A percentile compares a stretch with the other conserved stretches of the same genome.
Evolutionary conservation across 2,113 vertebrate genomes (phyloP).

Genomic region (Tilapia sparmanii): DNA sequence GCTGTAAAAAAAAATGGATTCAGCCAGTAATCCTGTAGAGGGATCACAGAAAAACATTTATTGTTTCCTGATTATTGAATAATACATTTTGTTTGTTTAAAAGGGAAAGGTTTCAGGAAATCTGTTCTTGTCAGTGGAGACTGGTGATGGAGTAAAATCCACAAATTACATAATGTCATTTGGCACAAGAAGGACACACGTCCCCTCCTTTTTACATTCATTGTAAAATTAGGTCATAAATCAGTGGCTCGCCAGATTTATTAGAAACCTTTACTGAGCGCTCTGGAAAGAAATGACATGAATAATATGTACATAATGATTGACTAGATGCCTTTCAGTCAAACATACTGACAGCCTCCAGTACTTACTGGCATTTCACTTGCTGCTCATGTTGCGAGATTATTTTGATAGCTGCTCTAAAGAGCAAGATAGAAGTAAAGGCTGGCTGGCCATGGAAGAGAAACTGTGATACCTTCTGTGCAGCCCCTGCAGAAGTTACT

Average conservation of each 20-base stretch:
- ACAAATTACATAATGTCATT: neutral
- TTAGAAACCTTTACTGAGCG: neutral
- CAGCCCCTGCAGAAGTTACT: neutral
- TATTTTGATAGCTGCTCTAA: neutral
- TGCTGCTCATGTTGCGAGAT: neutral
- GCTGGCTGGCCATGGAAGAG: neutral
- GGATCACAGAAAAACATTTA: neutral
- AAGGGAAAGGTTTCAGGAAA: neutral
- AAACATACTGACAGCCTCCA: neutral
- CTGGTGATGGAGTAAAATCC: neutral
- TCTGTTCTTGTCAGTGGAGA: neutral
- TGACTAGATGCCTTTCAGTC: neutral
- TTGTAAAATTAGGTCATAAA: neutral
- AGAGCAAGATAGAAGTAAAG: neutral
- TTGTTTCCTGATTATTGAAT: neutral
- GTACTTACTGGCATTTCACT: neutral
- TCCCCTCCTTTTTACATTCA: neutral
- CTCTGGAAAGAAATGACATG: neutral
- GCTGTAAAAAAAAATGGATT: neutral
- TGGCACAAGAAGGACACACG: accelerated
- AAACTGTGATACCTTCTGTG: neutral
- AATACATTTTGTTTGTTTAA: neutral
- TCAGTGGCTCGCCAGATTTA: neutral
- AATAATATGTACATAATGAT: neutral
- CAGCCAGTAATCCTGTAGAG: neutral